A percentile compares a stretch with the other conserved stretches of the same genome.
Evolutionary conservation across 2,797 vertebrate species (phyloP).

Genomic region (Enteromius thamalakanensis): DNA sequence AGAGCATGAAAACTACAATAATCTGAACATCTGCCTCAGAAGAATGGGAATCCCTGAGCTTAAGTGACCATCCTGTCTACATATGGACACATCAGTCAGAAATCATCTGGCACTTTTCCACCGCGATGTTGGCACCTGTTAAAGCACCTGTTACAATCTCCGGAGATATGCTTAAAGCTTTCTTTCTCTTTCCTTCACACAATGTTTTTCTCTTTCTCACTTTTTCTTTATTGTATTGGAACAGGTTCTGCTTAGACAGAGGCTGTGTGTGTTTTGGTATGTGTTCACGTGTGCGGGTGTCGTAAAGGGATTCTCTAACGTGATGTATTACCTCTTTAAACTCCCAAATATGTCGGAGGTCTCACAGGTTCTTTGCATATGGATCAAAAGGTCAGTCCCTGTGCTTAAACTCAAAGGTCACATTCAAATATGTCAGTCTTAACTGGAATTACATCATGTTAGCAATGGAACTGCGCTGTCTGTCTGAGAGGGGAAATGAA

Average conservation of each 20-base stretch:
- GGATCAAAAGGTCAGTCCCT: conserved; percentile 34
- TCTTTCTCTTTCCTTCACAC: background rate
- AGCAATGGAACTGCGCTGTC: conserved; percentile 13
- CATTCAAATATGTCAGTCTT: conserved; percentile 32
- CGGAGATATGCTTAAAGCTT: conserved; percentile 31
- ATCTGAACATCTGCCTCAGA: conserved; percentile 45
- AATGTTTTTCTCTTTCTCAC: too few relatives aligned
- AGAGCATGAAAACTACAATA: conserved; percentile 7
- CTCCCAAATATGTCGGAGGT: conserved; percentile 33
- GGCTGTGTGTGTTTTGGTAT: conserved; percentile 15
- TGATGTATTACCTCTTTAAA: conserved; percentile 38
- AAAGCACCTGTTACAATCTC: conserved; percentile 47
- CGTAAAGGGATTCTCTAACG: background rate
- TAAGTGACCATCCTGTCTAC: conserved; percentile 19
- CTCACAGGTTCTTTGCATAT: conserved; percentile 39
- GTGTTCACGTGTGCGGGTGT: conserved; percentile 1
- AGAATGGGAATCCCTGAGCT: conserved; percentile 22
- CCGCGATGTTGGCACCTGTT: conserved; percentile 40
- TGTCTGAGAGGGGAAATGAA: conserved; percentile 30
- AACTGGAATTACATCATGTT: conserved; percentile 48
- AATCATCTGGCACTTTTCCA: conserved; percentile 34
- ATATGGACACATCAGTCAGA: conserved; percentile 20
- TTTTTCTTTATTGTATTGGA: background rate
- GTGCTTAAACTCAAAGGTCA: conserved; percentile 48
- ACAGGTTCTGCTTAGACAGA: conserved; percentile 5